Evolutionary conservation across 1,140 invertebrate species (phyloP), one percentile per base, ranked within the genome.

Genomic region (Lerema accius): DNA sequence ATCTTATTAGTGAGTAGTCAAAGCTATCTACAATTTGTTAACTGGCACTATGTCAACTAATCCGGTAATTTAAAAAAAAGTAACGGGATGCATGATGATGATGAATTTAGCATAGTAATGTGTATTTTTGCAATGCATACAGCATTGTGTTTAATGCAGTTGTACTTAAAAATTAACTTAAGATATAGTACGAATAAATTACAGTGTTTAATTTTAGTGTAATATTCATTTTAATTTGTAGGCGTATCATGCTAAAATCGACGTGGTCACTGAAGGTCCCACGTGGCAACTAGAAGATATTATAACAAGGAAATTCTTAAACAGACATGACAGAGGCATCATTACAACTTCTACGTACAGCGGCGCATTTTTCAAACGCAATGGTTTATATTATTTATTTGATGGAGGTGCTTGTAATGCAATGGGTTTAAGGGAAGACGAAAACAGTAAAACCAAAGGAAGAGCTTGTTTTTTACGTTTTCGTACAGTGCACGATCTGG

Each of bases 331-430:
- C 37, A 76, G 84, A 19, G 92, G 91, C 9, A 89, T 92, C 73
- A 73, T 93, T 3, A 91, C 91, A 0, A 92, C 91, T 0, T 78
- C 86, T 0, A 79, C 80, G 7, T 93, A 92, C 53, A 90, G 92
- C 15, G 92, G 92, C 46, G 91, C 92, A 0, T 73, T 92, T 13
- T 92, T 92, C 59, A 82, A 80, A 42, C 91, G 85, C 62, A 90
- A 90, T 43, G 78, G 84, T 4, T 72, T 93, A 0, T 92, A 83
- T 59, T 93, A 93, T 66, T 65, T 93, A 17, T 92, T 80, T 49
- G 92, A 92, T 49, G 86, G 76, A 3, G 92, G 88, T 65, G 67
- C 83, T 0, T 91, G 87, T 49, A 92, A 90, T 58, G 73, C 90
- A 1, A 86, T 93, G 70, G 92, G 92, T 1, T 66, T 92, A n/a